Base-by-base conservation (phyloP, 1,140 invertebrate genomes). In the Calliphora vicina region DNA sequence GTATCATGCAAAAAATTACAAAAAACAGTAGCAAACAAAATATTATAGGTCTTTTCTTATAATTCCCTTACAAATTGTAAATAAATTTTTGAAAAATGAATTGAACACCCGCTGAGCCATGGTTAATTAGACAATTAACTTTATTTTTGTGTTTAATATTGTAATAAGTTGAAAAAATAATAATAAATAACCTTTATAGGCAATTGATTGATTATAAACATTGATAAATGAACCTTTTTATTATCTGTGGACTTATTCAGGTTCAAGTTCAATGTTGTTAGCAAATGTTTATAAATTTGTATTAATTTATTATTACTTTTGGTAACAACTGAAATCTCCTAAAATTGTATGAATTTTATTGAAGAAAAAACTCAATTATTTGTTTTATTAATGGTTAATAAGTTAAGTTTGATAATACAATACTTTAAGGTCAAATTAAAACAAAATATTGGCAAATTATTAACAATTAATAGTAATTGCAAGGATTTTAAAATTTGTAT, bases 221-320 rank as follows among this genome's bases (percentile, higher is more conserved):
- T 50, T 10, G 12, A 12, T 1, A 50, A 17, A 17, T 50, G 1
- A 50, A 50, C 45, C 45, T 50, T 50, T 50, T 50, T 50, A 17
- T 50, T 45, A 45, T 45, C 26, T 61, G 27, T 29, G 10, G 27
- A 61, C 3, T 81, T 12, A 29, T 8, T 81, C 25, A 50, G 12
- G 80, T 81, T 81, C 80, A 81, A 81, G 80, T 81, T 81, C 80
- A 81, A 81, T 81, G 80, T 61, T 50, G 26, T 35, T 1, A 35
- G 35, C 35, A 35, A 35, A 2, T 35, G 6, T 35, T 5, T 35
- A 8, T 35, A 35, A 35, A 35, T 35, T 35, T 35, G 4, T 35
- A 8, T 2, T 6, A 35, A 35, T 8, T 5, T 35, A 6, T 35
- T 35, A 35, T 35, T n/a, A n/a, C n/a, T n/a, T n/a, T n/a, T 35